Conservation (phyloP, 2,888 invertebrate species). For the Machimus atricapillus region DNA sequence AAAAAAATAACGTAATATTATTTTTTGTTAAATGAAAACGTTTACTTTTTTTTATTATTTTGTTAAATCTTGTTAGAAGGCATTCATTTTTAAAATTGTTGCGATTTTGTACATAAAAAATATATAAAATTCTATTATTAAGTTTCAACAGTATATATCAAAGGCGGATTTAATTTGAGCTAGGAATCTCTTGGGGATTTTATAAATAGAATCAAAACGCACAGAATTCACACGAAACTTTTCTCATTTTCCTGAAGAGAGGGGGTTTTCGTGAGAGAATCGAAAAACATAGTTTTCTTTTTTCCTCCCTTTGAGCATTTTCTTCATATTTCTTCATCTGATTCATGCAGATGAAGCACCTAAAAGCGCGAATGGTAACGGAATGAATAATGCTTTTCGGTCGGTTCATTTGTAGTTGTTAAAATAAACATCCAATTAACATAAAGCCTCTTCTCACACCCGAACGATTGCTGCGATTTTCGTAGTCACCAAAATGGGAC, state of each 20-base stretch:
- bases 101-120: neutral
- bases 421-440: conserved; percentile 22
- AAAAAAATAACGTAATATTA: conserved; percentile 46
- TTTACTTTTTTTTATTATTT: neutral
- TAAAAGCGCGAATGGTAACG: neutral
- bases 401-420: conserved; percentile 4
- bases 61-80: neutral
- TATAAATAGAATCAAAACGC: conserved; percentile 24
- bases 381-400: conserved; percentile 20
- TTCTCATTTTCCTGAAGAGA: neutral
- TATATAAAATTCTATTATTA: conserved; percentile 27
- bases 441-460: neutral
- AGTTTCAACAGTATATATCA: neutral
- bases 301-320: neutral
- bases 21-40: neutral
- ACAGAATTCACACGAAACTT: neutral
- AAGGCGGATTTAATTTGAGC: neutral
- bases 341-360: neutral
- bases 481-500: conserved; percentile 46
- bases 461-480: neutral
- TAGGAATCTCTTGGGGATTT: neutral
- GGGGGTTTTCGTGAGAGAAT: neutral
- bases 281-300: neutral
- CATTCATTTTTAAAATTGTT: neutral
- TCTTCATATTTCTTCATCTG: neutral